Base-by-base conservation (phyloP, 2,888 invertebrate species). In the Platycheirus rosarum region DNA sequence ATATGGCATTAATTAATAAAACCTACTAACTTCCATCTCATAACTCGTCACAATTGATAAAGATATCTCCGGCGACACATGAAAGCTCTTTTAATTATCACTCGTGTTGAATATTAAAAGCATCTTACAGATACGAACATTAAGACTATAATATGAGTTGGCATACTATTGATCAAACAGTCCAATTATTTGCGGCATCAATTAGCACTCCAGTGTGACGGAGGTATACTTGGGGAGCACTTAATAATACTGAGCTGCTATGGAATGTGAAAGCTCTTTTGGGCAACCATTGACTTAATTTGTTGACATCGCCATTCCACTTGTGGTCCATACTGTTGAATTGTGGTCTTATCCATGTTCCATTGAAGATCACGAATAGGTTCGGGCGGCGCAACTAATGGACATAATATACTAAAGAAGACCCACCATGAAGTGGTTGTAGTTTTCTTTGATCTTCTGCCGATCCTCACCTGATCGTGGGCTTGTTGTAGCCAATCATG, bases 401-500 rank as follows among this genome's bases (percentile, higher is more conserved):
- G 79, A 69, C 48, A 6, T 23, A 26, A 40, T 20, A 40, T 46
- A 13, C 75, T 37, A 2, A 68, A 32, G 55, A 68, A 57, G 71
- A 73, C 82, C 77, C 71, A 77, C 77, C 80, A 71, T 70, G 71
- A 62, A 16, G 79, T n/a, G 13, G 55, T 20, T 20, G 20, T 18
- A 16, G 14, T 37, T 26, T n/a, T 55, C 77, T 82, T 82, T 82
- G 82, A 82, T 82, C 77, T 82, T 49, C 68, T 16, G 68, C 82
- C 82, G 82, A 82, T 82, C 62, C 48, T 57, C 82, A 82, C 57
- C 63, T 49, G 71, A 82, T 82, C 71, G 82, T 82, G 77, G 71
- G 77, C 77, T 77, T 51, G 82, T 82, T 77, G 82, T 62, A 73
- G 77, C 82, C 82, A 82, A 82, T 82, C 82, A 73, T 82, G 71